phyloP scores from a whole-genome alignment of 2,797 vertebrate species.

The Peromyscus nudipes region DNA sequence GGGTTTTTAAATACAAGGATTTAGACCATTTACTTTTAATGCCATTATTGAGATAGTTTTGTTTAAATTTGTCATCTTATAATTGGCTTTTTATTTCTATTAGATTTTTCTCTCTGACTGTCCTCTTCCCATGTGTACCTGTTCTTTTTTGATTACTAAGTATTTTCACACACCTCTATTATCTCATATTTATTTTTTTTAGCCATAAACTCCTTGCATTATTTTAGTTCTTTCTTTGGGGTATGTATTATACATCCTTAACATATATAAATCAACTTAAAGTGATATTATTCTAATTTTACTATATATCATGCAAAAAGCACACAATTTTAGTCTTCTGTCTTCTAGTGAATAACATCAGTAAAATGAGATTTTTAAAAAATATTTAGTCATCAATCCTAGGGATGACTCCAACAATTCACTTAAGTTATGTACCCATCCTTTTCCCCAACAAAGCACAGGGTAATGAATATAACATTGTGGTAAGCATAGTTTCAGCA shows the following conservation, averaged over 20 bases:
- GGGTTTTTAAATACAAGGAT: slow-evolving; percentile 19
- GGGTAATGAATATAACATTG: neutral
- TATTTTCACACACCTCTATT: slow-evolving; percentile 14
- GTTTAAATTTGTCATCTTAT: slow-evolving; percentile 30
- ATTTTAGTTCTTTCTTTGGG: slow-evolving; percentile 19
- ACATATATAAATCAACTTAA: neutral
- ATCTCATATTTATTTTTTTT: neutral
- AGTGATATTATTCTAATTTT: neutral
- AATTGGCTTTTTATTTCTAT: slow-evolving; percentile 21
- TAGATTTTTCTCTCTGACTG: slow-evolving; percentile 30
- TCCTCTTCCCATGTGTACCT: neutral
- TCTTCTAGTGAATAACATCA: slow-evolving; percentile 18
- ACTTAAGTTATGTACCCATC: neutral
- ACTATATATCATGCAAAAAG: neutral
- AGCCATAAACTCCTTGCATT: slow-evolving; percentile 35
- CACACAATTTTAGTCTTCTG: neutral
- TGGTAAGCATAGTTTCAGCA: slow-evolving; percentile 1
- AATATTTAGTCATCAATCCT: slow-evolving; percentile 9
- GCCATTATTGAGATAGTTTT: slow-evolving; percentile 1
- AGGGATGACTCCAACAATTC: neutral
- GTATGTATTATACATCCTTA: slow-evolving; percentile 3
- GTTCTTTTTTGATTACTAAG: neutral
- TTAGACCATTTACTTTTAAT: slow-evolving; percentile 40
- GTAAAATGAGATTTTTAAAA: slow-evolving; percentile 45
- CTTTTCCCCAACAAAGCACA: neutral